Base-by-base conservation (phyloP, 2,888 invertebrate genomes). In the Latheticus oryzae region DNA sequence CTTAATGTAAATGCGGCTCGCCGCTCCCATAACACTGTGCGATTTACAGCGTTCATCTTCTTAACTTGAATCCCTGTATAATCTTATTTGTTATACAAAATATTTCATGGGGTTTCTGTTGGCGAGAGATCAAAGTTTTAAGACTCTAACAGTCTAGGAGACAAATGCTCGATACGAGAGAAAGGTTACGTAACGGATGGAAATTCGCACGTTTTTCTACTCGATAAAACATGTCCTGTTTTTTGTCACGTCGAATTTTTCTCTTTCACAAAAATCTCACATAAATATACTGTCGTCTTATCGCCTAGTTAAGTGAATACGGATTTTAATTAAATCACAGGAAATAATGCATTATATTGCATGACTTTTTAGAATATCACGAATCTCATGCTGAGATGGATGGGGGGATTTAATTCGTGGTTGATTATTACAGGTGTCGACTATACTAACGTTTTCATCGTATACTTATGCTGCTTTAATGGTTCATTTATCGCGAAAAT, bases 11-110 rank as follows among this genome's bases (percentile, higher is more conserved):
- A 48, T 24, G 48, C 35, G 48, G 48, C 35, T 48, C 32, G 15
- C 47, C 47, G 47, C 47, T 33, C 24, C 12, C n/a, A 19, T 16
- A 33, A 13, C 8, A 30, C 24, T 48, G 11, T 21, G 8, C 48
- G 23, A 48, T 35, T 35, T 48, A 13, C 35, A 48, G 17, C 48
- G 35, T 33, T 48, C 33, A 48, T 48, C 48, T 48, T 48, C 50
- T 50, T 50, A 50, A 50, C 50, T 50, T 11, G 24, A 38, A 50
- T 50, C 50, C 37, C 15, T 15, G 50, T 19, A 37, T 38, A 50
- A 37, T 48, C 33, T 48, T 48, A 48, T 48, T 48, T 48, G 35
- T 35, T 48, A 48, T 48, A 35, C 45, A 30, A 30, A 32, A 35
- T 48, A 33, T 35, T 48, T 48, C 48, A 33, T 24, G 24, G 24